phyloP scores from a whole-genome alignment of 2,888 invertebrate genomes.

The Latrodectus elegans region DNA sequence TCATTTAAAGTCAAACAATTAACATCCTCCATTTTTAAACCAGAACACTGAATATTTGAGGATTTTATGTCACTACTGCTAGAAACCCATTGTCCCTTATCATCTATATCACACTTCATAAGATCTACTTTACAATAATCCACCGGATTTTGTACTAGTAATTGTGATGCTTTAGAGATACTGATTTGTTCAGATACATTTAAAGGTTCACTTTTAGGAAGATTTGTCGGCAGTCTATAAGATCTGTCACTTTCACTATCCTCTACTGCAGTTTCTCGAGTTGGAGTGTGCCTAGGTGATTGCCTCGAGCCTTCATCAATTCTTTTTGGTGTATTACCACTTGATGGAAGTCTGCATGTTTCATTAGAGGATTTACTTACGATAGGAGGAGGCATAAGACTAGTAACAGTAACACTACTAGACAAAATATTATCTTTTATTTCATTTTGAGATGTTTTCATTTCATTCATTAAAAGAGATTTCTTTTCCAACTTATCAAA shows the following conservation, averaged over 20 bases:
- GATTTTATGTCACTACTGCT: constrained; percentile 70
- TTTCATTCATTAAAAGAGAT: constrained; percentile 12
- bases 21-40: constrained; percentile 30
- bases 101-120: constrained; percentile 52
- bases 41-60: constrained; percentile 40
- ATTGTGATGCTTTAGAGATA: constrained; percentile 37
- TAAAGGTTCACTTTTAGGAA: constrained; percentile 55
- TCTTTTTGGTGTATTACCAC: constrained; percentile 55
- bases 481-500: constrained; percentile 59
- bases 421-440: constrained; percentile 55
- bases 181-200: constrained; percentile 60
- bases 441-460: constrained; percentile 48
- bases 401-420: constrained; percentile 35
- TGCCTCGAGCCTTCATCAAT: constrained; percentile 60
- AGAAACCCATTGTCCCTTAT: constrained; percentile 68
- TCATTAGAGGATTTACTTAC: constrained; percentile 43
- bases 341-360: constrained; percentile 32
- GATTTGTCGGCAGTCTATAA: constrained; percentile 55
- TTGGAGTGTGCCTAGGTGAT: constrained; percentile 67
- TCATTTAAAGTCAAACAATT: constrained; percentile 50
- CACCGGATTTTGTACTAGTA: constrained; percentile 28
- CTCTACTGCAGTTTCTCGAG: constrained; percentile 41
- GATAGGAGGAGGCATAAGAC: constrained; percentile 65
- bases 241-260: constrained; percentile 61
- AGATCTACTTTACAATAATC: constrained; percentile 48